Base-by-base conservation (phyloP, 2,888 invertebrate genomes). In the Aphodius sticticus region DNA sequence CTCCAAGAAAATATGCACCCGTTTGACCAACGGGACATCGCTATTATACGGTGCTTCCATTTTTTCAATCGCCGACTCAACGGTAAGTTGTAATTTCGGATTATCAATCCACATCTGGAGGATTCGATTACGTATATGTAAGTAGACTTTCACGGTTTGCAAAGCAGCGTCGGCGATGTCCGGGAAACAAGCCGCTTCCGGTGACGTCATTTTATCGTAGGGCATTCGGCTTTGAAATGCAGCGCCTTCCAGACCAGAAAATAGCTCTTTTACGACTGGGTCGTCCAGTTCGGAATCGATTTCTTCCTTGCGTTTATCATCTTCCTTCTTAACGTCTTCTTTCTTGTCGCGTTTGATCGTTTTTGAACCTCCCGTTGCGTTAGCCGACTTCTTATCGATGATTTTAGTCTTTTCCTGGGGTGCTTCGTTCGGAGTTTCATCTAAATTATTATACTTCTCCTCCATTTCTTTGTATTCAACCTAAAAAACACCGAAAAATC, bases 61-160 rank as follows among this genome's bases (percentile, higher is more conserved):
- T 86, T 95, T 94, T 69, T 95, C 93, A 69, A 97, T 90, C 16
- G 95, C 94, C 88, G 93, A 92, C 86, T 97, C 97, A 83, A 95
- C 91, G 16, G 96, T 94, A 36, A 99, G 90, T 87, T 99, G 98
- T 85, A 95, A 93, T 86, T 97, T 97, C 0, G 99, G 98, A 90
- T 98, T 97, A 86, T 97, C 97, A 82, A 99, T 92, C 99, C 99
- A 99, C 88, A 98, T 91, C 90, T 98, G 97, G 26, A 99, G 90
- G 82, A 98, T 91, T 83, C 97, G 92, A 88, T 99, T 99, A 81
- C 99, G 93, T 82, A 98, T 94, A 88, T 98, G 96, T 16, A 98
- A 92, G 88, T 97, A 99, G 26, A 98, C 94, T 88, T 96, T 95
- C 83, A 96, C 95, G 0, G 95, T 94, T 85, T 95, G 93, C 69